Evolutionary conservation across 2,888 invertebrate species (phyloP), one percentile per base, ranked within the genome.

Genomic region (Ptychoptera albimana): DNA sequence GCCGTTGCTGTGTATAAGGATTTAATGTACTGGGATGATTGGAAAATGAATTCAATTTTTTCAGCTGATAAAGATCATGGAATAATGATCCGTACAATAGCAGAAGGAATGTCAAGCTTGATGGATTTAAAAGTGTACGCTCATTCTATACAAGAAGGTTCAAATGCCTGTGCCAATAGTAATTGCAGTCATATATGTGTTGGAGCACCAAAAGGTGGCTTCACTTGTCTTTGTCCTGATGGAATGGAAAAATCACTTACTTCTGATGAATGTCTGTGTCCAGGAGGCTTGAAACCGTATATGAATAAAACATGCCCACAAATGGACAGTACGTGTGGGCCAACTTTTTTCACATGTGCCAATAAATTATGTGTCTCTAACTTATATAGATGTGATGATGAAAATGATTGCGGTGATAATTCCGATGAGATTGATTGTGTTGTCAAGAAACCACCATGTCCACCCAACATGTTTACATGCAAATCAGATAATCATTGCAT

Each of bases 11-110:
- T 91, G 0, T 79, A 84, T 55, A 91, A 91, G 62, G 81, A 84
- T 54, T 73, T 74, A 52, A 76, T 92, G 72, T 89, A 82, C 56
- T 91, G 89, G 89, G 84, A 89, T 55, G 91, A 91, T 59, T 88
- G 86, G 87, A 81, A 80, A 53, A 75, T 76, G 41, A 79, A 81
- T 46, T 75, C 79, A 23, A 80, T 89, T 45, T 84, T 83, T 56
- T 72, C 77, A 6, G 82, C 84, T 0, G 83, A 87, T 54, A 89
- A 88, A 59, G 79, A 82, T 56, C 73, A 75, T 40, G 83, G 83
- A 0, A 65, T 69, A 2, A 75, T 75, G 29, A 68, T 81, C 11
- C 62, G 68, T 10, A 69, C 71, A 0, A 69, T 83, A 1, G 69
- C 75, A 48, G 68, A 74, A 44, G 74, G 79, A 14, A 67, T 82